A percentile compares a stretch with the other conserved stretches of the same genome.
phyloP scores from a whole-genome alignment of 64 coral and sea anemone genomes.

The Stichodactyla mertensii region DNA sequence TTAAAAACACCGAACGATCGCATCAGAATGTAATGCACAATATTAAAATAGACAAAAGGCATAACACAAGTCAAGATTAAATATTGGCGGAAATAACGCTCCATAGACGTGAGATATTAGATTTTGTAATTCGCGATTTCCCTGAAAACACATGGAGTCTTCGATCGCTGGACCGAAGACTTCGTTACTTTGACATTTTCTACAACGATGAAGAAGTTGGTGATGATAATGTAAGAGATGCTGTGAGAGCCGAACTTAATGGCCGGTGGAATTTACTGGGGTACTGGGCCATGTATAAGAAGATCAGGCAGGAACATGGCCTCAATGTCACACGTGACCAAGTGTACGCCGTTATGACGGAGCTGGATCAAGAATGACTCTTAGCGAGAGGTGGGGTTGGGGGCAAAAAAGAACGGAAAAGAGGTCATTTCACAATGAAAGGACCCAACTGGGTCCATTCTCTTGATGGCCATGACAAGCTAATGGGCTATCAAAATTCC shows the following conservation, averaged over 20 bases:
- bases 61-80: too few species aligned
- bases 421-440: constrained; percentile 43
- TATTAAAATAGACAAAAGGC: too few species aligned
- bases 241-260: constrained; percentile 18
- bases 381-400: not conserved
- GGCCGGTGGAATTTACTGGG: constrained; percentile 38
- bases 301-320: constrained; percentile 25
- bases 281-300: too few species aligned
- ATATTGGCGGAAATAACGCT: not conserved
- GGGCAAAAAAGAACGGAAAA: constrained; percentile 44
- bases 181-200: constrained; percentile 34
- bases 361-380: constrained; percentile 29
- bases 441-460: constrained; percentile 28
- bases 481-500: constrained; percentile 7
- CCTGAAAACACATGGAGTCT: constrained; percentile 34
- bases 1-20: too few species aligned
- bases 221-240: constrained; percentile 7
- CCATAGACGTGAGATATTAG: constrained; percentile 34
- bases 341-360: constrained; percentile 35
- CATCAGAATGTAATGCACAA: too few species aligned
- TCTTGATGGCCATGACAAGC: too few species aligned
- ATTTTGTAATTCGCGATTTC: constrained; percentile 39
- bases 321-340: constrained; percentile 41
- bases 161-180: constrained; percentile 26
- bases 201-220: constrained; percentile 21